Evolutionary conservation across 2,797 vertebrate species (phyloP).

Genomic region (Carduelis carduelis): DNA sequence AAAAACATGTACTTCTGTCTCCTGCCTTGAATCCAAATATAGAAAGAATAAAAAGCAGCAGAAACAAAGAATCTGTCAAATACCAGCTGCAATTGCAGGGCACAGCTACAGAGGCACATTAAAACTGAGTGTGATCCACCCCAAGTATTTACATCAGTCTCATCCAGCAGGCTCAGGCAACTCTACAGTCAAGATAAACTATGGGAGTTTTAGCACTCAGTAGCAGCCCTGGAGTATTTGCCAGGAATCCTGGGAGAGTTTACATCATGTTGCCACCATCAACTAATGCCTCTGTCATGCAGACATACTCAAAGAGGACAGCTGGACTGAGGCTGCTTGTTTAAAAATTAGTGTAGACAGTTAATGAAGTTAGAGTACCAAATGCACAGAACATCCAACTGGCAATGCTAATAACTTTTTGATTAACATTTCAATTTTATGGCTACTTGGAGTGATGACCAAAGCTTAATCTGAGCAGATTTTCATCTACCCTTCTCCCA

Average conservation of each 20-base stretch:
- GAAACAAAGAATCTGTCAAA: conserved; percentile 1
- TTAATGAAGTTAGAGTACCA: conserved; percentile 3
- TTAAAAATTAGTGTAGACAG: background rate
- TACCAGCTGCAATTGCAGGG: background rate
- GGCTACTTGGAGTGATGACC: background rate
- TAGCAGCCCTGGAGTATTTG: background rate
- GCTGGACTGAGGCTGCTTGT: background rate
- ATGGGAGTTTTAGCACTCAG: background rate
- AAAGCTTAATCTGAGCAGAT: background rate
- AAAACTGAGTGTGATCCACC: background rate
- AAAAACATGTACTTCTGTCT: conserved; percentile 4
- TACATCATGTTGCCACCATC: background rate
- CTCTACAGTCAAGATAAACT: background rate
- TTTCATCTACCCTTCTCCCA: background rate
- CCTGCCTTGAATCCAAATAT: conserved; percentile 21
- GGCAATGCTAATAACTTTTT: background rate
- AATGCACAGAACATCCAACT: background rate
- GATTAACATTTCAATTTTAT: background rate
- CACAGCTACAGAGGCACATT: background rate
- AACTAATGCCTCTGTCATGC: background rate
- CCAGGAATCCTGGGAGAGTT: background rate
- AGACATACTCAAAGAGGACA: background rate
- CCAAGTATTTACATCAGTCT: background rate
- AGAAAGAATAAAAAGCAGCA: background rate
- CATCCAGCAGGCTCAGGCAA: background rate